These are phyloP conservation scores for Hiodon alosoides DNA, from an alignment of 2,113 vertebrate species.

Conservation along the genomic window DNA sequence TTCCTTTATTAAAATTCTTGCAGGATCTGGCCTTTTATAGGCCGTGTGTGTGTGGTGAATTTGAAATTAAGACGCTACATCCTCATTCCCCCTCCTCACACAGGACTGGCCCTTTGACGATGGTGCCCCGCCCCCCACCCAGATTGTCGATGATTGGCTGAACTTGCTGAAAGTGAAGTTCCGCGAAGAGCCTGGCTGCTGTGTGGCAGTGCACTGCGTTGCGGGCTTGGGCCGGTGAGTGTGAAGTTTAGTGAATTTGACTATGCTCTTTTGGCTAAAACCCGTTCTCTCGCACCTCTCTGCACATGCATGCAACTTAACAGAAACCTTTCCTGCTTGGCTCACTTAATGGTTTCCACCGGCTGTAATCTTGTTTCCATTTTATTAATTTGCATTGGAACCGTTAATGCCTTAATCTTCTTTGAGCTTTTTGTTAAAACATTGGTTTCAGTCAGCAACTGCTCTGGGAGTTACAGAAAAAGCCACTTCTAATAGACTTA, in stretches of 20 bases:
- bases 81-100: not conserved
- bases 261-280: not conserved
- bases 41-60: not conserved
- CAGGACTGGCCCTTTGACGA: slow-evolving; percentile 99
- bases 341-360: too few species aligned
- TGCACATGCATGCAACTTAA: too few species aligned
- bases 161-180: slow-evolving; percentile 93
- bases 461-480: too few species aligned
- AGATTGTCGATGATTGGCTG: slow-evolving; percentile 96
- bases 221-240: slow-evolving; percentile 86
- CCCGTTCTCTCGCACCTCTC: too few species aligned
- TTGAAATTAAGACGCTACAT: not conserved
- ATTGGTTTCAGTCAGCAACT: too few species aligned
- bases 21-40: not conserved
- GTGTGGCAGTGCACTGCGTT: slow-evolving; percentile 93
- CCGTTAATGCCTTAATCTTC: too few species aligned
- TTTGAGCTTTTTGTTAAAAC: too few species aligned
- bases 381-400: too few species aligned
- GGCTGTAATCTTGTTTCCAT: too few species aligned
- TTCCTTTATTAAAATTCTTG: too few species aligned
- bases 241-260: not conserved
- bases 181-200: slow-evolving; percentile 87
- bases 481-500: too few species aligned
- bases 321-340: too few species aligned
- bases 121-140: slow-evolving; percentile 86